A percentile compares a stretch with the other conserved stretches of the same genome.
Evolutionary conservation across 2,888 invertebrate genomes (phyloP).

Genomic region (Xiphydria camelus): DNA sequence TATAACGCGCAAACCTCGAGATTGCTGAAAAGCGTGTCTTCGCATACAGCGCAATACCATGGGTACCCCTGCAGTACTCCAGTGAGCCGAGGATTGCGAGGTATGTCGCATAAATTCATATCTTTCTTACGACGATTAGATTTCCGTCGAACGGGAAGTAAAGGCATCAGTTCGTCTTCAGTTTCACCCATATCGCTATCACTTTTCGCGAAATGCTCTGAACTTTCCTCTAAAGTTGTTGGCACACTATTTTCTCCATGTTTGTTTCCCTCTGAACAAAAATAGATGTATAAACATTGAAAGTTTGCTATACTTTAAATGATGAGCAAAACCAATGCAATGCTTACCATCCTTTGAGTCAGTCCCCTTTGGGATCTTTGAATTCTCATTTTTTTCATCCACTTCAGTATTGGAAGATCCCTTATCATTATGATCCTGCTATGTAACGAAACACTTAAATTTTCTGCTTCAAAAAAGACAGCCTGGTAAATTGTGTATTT

Average conservation of each 20-base stretch:
- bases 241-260: neutral
- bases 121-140: neutral
- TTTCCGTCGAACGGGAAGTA: neutral
- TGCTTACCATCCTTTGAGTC: no score
- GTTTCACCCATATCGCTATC: neutral
- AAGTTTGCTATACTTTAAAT: no score
- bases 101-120: slow-evolving; percentile 8
- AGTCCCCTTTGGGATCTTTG: no score
- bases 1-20: slow-evolving; percentile 12
- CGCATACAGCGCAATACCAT: slow-evolving; percentile 35
- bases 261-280: no score
- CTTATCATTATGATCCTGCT: no score
- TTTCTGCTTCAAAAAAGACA: no score
- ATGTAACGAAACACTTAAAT: no score
- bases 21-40: slow-evolving; percentile 15
- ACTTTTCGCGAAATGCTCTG: neutral
- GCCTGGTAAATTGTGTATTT: no score
- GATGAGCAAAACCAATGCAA: no score
- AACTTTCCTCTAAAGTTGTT: neutral
- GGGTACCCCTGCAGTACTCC: slow-evolving; percentile 34
- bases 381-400: slow-evolving; percentile 9
- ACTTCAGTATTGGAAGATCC: slow-evolving; percentile 6
- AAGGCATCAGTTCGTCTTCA: neutral
- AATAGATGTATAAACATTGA: no score
- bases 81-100: slow-evolving; percentile 19